Conservation (phyloP, 2,113 vertebrate genomes). For the Myxocyprinus asiaticus region DNA sequence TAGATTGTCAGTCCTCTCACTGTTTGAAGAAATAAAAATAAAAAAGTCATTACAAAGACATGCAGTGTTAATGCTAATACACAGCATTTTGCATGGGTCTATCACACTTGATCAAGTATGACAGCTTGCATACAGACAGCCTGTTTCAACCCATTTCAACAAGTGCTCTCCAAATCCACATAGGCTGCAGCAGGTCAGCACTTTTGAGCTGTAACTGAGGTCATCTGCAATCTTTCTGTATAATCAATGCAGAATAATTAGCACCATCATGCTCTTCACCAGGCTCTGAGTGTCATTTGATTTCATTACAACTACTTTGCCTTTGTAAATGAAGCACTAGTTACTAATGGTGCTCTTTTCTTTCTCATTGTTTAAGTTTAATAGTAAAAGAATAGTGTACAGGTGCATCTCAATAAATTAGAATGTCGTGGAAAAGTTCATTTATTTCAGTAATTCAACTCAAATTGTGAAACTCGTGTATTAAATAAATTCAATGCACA, state of each 20-base stretch:
- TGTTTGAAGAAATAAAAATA: too few relatives aligned
- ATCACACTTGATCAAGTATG: slow-evolving; percentile 1
- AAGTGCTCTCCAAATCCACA: slow-evolving; percentile 27
- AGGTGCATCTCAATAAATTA: too few relatives aligned
- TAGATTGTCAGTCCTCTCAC: neutral
- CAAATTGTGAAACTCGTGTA: too few relatives aligned
- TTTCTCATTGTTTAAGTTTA: too few relatives aligned
- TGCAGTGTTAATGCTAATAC: neutral
- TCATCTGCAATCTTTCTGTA: slow-evolving; percentile 25
- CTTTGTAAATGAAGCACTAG: slow-evolving; percentile 14
- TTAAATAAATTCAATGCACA: too few relatives aligned
- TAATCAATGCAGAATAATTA: slow-evolving; percentile 33
- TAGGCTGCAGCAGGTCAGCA: neutral
- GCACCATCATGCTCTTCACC: slow-evolving; percentile 37
- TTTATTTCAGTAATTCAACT: too few relatives aligned
- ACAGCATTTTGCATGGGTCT: neutral
- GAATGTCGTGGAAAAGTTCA: too few relatives aligned
- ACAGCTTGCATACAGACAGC: slow-evolving; percentile 4
- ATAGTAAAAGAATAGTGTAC: too few relatives aligned
- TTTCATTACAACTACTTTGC: slow-evolving; percentile 28
- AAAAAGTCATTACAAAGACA: too few relatives aligned
- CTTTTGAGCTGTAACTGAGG: slow-evolving; percentile 14
- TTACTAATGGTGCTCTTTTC: neutral
- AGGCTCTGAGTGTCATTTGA: slow-evolving; percentile 34
- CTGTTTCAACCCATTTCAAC: slow-evolving; percentile 14